A percentile compares a stretch with the other conserved stretches of the same genome.
Conservation (phyloP, 2,113 vertebrate genomes). For the Myotis yumanensis region DNA sequence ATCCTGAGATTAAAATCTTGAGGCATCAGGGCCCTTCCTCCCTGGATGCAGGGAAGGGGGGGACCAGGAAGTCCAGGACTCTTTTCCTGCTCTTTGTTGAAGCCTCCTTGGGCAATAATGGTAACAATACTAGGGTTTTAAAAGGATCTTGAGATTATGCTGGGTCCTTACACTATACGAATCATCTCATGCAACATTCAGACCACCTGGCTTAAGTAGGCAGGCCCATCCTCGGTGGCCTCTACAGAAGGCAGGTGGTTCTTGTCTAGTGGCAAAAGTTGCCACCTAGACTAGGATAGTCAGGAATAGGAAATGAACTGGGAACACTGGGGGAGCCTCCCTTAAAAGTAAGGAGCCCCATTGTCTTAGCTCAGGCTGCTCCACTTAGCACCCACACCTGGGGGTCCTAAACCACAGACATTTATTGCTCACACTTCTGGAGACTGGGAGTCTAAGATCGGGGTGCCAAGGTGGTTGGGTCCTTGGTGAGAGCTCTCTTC, state of each 20-base stretch:
- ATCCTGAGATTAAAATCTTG: slow-evolving; percentile 73
- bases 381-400: not conserved
- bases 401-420: not conserved
- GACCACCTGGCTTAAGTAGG: not conserved
- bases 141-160: not conserved
- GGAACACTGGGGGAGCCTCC: not conserved
- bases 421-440: not conserved
- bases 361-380: not conserved
- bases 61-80: slow-evolving; percentile 65
- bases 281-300: not conserved
- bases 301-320: not conserved
- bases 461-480: not conserved
- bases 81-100: not conserved
- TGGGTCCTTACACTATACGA: not conserved
- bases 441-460: not conserved
- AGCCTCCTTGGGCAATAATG: not conserved
- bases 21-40: slow-evolving; percentile 68
- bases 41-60: slow-evolving; percentile 56
- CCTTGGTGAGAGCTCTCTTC: not conserved
- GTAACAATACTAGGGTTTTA: not conserved
- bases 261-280: no score
- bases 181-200: not conserved
- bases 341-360: not conserved
- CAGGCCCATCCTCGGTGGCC: not conserved
- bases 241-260: not conserved